A percentile compares a stretch with the other conserved stretches of the same genome.
Evolutionary conservation across 2,113 vertebrate genomes (phyloP).

Genomic region (Campylomormyrus tamandua): DNA sequence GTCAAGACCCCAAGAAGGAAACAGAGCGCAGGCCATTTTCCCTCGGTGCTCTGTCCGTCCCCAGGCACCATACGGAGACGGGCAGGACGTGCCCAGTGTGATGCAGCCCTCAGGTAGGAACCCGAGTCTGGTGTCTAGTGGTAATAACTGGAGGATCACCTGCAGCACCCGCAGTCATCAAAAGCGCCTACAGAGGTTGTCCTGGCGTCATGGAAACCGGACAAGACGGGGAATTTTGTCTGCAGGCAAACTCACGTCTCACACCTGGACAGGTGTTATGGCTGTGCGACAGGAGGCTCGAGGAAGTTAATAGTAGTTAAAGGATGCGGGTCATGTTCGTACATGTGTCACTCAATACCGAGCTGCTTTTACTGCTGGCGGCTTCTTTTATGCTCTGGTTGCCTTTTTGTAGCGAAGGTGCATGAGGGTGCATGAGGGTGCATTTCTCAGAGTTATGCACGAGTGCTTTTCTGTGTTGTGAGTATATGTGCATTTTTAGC

Average conservation of each 20-base stretch:
- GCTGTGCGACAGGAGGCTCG: not conserved
- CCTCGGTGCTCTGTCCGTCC: not conserved
- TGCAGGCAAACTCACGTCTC: not conserved
- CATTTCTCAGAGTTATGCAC: not conserved
- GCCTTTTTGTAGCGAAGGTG: not conserved
- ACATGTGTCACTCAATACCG: not conserved
- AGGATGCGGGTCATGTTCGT: not conserved
- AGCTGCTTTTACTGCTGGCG: not conserved
- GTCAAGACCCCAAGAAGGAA: not conserved
- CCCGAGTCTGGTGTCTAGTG: not conserved
- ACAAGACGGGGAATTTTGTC: not conserved
- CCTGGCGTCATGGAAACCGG: not conserved
- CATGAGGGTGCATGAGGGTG: not conserved
- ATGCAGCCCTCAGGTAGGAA: not conserved
- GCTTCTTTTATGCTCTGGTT: not conserved
- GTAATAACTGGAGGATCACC: not conserved
- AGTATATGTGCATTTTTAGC: not conserved
- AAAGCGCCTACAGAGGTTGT: not conserved
- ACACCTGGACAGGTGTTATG: conserved; percentile 11
- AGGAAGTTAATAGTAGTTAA: not conserved
- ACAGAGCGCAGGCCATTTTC: not conserved
- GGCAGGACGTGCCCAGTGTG: not conserved
- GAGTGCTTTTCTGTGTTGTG: not conserved
- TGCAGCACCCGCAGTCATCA: not conserved
- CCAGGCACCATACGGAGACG: not conserved